Base-by-base conservation (phyloP, 37 sponge, comb jelly and placozoan species). In the Aphrocallistes beatrix region DNA sequence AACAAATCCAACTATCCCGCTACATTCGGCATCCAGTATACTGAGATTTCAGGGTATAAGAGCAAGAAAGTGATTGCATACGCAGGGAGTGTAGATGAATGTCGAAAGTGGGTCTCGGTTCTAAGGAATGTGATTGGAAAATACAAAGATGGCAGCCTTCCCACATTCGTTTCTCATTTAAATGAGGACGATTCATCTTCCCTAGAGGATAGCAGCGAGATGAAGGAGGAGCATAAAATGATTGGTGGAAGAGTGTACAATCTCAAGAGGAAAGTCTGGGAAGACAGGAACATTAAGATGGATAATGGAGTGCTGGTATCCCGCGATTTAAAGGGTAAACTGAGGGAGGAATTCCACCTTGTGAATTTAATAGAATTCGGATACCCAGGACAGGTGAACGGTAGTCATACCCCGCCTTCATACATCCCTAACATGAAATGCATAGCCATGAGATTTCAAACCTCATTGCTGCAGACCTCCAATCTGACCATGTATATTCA, bases 11-110 rank as follows among this genome's bases (percentile, higher is more conserved):
- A 60, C 34, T 60, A 60, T 28, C 34, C 75, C 10, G 75, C 75
- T 25, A 60, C 75, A 60, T 60, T 60, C 75, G 75, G 75, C 3
- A 60, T 60, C n/a, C 75, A 60, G n/a, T 60, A 60, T 13, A 13
- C n/a, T 1, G 75, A 60, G 6, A 60, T 19, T 25, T 6, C n/a
- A 6, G 75, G n/a, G 6, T 19, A 60, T 28, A 60, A 60, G 1
- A 60, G 17, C 25, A 60, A 60, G 75, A 60, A 60, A 13, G 28
- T 60, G 3, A 60, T 60, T 32, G 75, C 75, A 25, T 60, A 60
- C 34, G 75, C 75, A 6, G 34, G 75, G 32, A 60, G 34, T 60
- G 75, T 60, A 13, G 75, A 60, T 25, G 75, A 60, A 30, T 60
- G 75, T 13, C 10, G 21, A 30, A 60, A 60, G n/a, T 60, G 75